A percentile compares a stretch with the other conserved stretches of the same genome.
These are phyloP conservation scores for Zonotrichia leucophrys DNA, from an alignment of 2,113 vertebrate genomes.

Conservation along the genomic window DNA sequence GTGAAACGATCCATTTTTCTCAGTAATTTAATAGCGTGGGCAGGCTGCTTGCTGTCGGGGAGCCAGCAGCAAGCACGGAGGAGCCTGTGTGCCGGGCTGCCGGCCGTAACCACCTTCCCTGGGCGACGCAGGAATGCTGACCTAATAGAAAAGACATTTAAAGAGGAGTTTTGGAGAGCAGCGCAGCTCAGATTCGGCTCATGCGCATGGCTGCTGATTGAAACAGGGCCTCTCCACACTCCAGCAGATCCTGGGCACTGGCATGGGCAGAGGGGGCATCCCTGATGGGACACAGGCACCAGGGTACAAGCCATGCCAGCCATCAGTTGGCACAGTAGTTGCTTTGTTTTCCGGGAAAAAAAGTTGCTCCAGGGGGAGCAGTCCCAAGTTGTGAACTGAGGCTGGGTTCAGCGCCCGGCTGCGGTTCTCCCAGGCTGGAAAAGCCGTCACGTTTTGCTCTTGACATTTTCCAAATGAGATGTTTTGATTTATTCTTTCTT, in stretches of 20 bases:
- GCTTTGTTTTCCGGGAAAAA: neutral
- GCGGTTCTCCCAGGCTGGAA: conserved; percentile 23
- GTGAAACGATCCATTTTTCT: conserved; percentile 56
- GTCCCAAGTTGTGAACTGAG: neutral
- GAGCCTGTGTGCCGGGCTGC: conserved; percentile 57
- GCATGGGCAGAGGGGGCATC: neutral
- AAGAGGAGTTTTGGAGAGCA: conserved; percentile 29
- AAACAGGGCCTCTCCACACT: neutral
- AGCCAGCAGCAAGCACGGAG: conserved; percentile 42
- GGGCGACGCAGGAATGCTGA: conserved; percentile 51
- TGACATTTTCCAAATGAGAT: conserved; percentile 65
- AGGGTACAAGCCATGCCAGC: neutral
- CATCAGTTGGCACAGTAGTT: neutral
- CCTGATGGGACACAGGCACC: rapidly evolving
- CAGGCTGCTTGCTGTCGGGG: conserved; percentile 21
- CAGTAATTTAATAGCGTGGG: conserved; percentile 59
- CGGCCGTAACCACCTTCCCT: conserved; percentile 54
- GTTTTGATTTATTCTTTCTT: conserved; percentile 43
- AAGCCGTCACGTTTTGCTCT: neutral
- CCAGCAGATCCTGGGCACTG: rapidly evolving
- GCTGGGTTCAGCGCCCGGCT: neutral
- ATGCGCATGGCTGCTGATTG: neutral
- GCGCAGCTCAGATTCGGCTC: neutral
- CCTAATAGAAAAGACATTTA: conserved; percentile 64
- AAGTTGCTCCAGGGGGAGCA: neutral